Percentiles rank a stretch among this genome's conserved stretches.
Conservation (phyloP, 2,888 invertebrate genomes). For the Drosophila meridionalis region DNA sequence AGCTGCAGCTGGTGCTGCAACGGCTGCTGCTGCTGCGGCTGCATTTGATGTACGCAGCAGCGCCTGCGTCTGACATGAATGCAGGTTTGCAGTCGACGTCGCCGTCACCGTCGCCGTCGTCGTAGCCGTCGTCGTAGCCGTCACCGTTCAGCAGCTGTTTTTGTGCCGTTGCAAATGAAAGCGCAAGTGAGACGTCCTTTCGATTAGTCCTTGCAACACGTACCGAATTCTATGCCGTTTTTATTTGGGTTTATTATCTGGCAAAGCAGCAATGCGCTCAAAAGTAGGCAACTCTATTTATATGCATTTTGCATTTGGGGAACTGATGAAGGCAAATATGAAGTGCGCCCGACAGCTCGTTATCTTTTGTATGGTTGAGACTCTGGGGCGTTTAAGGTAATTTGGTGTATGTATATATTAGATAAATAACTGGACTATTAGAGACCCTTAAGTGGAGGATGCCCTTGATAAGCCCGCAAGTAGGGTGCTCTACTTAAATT, state of each 20-base stretch:
- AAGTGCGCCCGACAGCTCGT: not conserved
- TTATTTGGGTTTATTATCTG: constrained; percentile 28
- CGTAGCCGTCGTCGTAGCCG: not conserved
- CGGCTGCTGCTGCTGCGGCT: constrained; percentile 23
- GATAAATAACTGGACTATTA: not conserved
- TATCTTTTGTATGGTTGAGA: not conserved
- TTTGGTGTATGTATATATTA: not conserved
- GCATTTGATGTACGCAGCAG: constrained; percentile 54
- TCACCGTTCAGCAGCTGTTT: constrained; percentile 41
- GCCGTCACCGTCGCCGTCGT: constrained; percentile 1
- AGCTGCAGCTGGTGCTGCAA: constrained; percentile 11
- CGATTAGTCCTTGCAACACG: constrained; percentile 35
- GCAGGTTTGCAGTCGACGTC: constrained; percentile 32
- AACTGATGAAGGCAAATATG: not conserved
- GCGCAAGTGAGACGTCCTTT: constrained; percentile 31
- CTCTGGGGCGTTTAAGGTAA: not conserved
- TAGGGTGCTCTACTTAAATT: too few species aligned
- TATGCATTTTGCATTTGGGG: not conserved
- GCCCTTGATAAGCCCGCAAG: too few species aligned
- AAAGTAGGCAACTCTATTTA: constrained; percentile 63
- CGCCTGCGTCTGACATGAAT: constrained; percentile 64
- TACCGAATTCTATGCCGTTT: constrained; percentile 23
- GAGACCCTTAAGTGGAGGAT: not conserved
- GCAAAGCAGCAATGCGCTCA: constrained; percentile 15
- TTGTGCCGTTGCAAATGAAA: constrained; percentile 49